Evolutionary conservation across 2,113 vertebrate genomes (phyloP).

Genomic region (Emydura subglobosa): DNA sequence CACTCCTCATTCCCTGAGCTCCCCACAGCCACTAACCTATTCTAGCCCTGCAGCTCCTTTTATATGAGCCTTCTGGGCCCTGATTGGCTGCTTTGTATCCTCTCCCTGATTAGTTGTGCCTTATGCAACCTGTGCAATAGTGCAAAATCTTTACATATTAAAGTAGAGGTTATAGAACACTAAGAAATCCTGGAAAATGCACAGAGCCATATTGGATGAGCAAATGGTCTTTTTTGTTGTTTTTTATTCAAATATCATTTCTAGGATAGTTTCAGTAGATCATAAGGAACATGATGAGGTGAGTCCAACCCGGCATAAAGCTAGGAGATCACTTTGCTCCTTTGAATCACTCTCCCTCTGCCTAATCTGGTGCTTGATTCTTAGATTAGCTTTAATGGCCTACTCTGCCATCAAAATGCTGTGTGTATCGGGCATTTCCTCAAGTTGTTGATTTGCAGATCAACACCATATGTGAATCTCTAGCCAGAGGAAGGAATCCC

Average conservation of each 20-base stretch:
- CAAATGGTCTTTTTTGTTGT: not conserved
- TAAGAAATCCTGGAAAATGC: accelerated
- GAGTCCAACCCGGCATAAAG: not conserved
- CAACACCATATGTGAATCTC: not conserved
- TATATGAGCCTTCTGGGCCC: too few relatives aligned
- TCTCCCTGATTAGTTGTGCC: too few relatives aligned
- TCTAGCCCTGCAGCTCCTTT: too few relatives aligned
- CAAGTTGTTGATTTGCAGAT: not conserved
- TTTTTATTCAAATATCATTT: not conserved
- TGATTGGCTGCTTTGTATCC: too few relatives aligned
- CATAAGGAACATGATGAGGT: not conserved
- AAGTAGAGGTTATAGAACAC: not conserved
- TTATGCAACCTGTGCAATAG: too few relatives aligned
- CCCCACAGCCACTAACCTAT: too few relatives aligned
- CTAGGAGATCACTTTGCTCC: not conserved
- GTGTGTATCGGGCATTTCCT: not conserved
- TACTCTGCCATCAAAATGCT: not conserved
- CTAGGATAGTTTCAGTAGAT: accelerated
- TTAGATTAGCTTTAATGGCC: not conserved
- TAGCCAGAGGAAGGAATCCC: not conserved
- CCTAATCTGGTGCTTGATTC: not conserved
- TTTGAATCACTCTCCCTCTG: not conserved
- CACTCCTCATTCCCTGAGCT: too few relatives aligned
- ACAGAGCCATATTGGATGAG: accelerated
- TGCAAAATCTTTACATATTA: not conserved